Evolutionary conservation across 1,140 invertebrate species (phyloP).

Genomic region (Caenorhabditis brenneri): DNA sequence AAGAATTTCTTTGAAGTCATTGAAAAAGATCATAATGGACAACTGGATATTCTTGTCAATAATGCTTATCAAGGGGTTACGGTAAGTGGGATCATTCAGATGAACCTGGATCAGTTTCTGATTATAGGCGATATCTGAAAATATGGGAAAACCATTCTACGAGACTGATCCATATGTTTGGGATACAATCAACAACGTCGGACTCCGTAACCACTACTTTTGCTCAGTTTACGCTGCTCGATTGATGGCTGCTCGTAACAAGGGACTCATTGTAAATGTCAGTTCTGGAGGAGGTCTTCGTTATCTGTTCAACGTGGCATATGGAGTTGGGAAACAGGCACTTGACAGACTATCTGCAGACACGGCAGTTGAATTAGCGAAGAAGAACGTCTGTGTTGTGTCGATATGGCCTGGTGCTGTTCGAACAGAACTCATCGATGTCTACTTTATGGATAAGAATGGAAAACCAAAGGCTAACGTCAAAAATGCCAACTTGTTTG

Average conservation of each 20-base stretch:
- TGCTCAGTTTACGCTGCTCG: conserved; percentile 72
- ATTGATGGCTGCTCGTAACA: conserved; percentile 72
- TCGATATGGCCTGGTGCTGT: conserved; percentile 73
- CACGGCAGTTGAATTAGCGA: conserved; percentile 71
- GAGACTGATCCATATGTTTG: conserved; percentile 68
- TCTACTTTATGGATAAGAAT: conserved; percentile 1
- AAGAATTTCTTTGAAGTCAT: conserved; percentile 72
- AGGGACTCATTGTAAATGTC: conserved; percentile 73
- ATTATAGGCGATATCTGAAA: conserved; percentile 58
- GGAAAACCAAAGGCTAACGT: conserved; percentile 1
- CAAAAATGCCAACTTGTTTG: conserved; percentile 52
- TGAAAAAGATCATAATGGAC: conserved; percentile 71
- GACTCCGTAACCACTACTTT: conserved; percentile 73
- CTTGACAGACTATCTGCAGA: conserved; percentile 72
- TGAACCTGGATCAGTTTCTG: not conserved
- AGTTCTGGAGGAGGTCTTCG: conserved; percentile 72
- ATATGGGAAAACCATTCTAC: conserved; percentile 71
- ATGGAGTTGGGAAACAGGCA: conserved; percentile 65
- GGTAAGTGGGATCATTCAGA: not conserved
- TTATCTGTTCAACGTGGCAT: conserved; percentile 72
- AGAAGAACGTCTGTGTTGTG: conserved; percentile 72
- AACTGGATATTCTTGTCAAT: conserved; percentile 73
- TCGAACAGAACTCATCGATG: conserved; percentile 70
- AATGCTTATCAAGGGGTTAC: conserved; percentile 73
- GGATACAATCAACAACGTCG: conserved; percentile 73